Evolutionary conservation across 2,113 vertebrate genomes (phyloP).

Genomic region (Elaphurus davidianus): DNA sequence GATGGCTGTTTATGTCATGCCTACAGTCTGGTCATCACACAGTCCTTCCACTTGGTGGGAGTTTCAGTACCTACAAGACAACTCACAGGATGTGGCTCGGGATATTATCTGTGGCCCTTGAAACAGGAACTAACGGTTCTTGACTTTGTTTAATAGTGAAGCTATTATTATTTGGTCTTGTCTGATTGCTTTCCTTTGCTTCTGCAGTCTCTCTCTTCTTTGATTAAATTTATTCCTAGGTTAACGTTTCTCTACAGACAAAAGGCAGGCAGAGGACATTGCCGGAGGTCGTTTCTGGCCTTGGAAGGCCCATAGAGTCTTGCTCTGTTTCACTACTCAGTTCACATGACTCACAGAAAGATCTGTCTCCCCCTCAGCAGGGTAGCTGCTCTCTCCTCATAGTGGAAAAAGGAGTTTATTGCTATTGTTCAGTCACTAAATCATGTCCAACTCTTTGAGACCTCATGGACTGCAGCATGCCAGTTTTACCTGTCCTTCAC

Average conservation of each 20-base stretch:
- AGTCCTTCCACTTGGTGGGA: neutral
- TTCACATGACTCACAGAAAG: neutral
- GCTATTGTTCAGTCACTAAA: neutral
- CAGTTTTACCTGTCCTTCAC: neutral
- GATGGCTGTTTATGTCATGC: neutral
- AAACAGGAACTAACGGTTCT: neutral
- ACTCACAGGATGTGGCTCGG: neutral
- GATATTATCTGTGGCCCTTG: neutral
- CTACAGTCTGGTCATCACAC: neutral
- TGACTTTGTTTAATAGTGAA: neutral
- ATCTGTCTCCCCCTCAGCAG: neutral
- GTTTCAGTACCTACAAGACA: neutral
- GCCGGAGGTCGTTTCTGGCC: neutral
- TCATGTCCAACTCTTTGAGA: neutral
- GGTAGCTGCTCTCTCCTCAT: neutral
- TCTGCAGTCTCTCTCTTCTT: neutral
- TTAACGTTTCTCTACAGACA: neutral
- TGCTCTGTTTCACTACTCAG: neutral
- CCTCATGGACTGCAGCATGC: neutral
- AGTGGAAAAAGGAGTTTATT: neutral
- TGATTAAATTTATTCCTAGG: neutral
- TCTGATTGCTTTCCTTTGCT: neutral
- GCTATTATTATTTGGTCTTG: neutral
- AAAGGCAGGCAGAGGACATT: neutral
- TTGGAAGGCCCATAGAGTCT: neutral